Percentiles rank a stretch among this genome's conserved stretches.
phyloP scores from a whole-genome alignment of 2,888 invertebrate genomes.

The Agrochola litura region DNA sequence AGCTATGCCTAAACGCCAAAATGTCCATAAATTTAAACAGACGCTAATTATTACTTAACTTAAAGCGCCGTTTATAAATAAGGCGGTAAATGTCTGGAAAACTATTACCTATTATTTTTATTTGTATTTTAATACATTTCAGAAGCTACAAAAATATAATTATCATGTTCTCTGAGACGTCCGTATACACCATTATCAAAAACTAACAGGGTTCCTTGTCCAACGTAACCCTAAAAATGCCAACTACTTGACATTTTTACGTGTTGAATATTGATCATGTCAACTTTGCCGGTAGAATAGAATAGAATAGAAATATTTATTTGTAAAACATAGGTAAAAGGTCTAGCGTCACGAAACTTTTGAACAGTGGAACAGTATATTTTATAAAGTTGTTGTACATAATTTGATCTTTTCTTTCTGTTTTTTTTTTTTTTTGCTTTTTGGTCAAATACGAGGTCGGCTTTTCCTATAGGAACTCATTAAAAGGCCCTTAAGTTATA shows the following conservation, averaged over 20 bases:
- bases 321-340: no score
- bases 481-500: no score
- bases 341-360: neutral
- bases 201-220: neutral
- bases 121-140: neutral
- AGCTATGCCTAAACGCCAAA: no score
- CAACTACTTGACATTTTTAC: slow-evolving; percentile 44
- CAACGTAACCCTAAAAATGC: slow-evolving; percentile 22
- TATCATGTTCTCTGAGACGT: neutral
- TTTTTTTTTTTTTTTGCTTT: neutral
- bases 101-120: neutral
- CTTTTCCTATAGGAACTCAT: neutral
- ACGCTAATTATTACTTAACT: no score
- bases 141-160: no score
- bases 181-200: neutral
- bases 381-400: neutral
- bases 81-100: no score
- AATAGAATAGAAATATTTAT: no score
- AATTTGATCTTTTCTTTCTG: no score
- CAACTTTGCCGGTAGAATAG: slow-evolving; percentile 45
- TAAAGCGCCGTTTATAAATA: no score
- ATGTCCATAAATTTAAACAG: no score
- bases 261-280: slow-evolving; percentile 38
- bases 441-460: slow-evolving; percentile 2
- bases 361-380: neutral